Percentiles rank a stretch among this genome's conserved stretches.
These are phyloP conservation scores for Idaea straminata DNA, from an alignment of 2,888 invertebrate species.

Conservation along the genomic window DNA sequence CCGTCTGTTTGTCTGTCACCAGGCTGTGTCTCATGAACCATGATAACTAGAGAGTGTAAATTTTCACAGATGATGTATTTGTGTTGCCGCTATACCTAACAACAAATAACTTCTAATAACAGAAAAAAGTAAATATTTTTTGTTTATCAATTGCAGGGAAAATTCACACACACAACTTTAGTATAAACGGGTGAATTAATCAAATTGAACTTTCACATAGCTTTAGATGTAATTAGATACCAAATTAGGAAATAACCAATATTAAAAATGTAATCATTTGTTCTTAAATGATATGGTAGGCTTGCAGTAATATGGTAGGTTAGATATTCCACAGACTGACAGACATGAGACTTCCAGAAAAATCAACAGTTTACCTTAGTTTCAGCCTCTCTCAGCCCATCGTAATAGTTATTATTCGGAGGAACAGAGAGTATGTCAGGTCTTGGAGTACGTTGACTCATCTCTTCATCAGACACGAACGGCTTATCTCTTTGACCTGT, in stretches of 20 bases:
- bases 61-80: no score
- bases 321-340: neutral
- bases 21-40: no score
- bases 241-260: no score
- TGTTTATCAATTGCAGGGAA: no score
- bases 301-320: neutral
- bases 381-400: constrained; percentile 63
- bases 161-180: neutral
- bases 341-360: neutral
- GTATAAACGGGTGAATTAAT: neutral
- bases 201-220: neutral
- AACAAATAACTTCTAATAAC: no score
- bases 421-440: constrained; percentile 84
- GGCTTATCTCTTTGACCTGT: constrained; percentile 85
- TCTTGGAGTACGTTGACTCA: constrained; percentile 83
- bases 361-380: constrained; percentile 46
- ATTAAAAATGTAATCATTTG: no score
- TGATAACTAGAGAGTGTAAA: no score
- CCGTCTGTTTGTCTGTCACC: no score
- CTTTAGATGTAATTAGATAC: no score
- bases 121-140: no score
- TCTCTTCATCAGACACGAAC: constrained; percentile 84
- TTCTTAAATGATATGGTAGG: no score
- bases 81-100: no score
- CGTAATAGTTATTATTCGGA: constrained; percentile 66